These are phyloP conservation scores for Orchesella flavescens DNA, from an alignment of 2,888 invertebrate species.

Conservation along the genomic window DNA sequence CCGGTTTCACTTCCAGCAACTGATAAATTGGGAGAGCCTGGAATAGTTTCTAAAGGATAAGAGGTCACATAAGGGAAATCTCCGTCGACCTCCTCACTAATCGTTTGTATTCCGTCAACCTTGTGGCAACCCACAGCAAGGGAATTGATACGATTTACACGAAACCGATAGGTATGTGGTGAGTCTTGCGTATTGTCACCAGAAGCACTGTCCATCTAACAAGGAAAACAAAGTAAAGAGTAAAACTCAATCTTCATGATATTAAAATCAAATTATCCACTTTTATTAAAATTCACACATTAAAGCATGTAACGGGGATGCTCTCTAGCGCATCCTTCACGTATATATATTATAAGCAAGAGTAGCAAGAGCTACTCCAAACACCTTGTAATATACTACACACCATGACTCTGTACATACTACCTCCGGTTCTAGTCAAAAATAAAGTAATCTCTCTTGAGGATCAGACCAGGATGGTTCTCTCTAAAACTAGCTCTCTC, in stretches of 20 bases:
- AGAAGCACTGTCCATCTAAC: slow-evolving; percentile 25
- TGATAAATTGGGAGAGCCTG: slow-evolving; percentile 8
- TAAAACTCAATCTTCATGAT: too few relatives aligned
- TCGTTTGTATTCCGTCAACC: neutral
- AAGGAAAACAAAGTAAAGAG: neutral
- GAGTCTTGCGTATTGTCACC: slow-evolving; percentile 14
- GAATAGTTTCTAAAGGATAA: slow-evolving; percentile 43
- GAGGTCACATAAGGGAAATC: slow-evolving; percentile 42
- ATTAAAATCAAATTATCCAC: too few relatives aligned
- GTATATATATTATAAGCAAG: too few relatives aligned
- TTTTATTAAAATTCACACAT: neutral
- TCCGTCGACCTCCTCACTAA: slow-evolving; percentile 17
- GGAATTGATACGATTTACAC: slow-evolving; percentile 71
- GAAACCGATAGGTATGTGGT: slow-evolving; percentile 65
- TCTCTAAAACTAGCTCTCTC: too few relatives aligned
- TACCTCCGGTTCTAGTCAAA: too few relatives aligned
- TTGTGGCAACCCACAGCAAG: slow-evolving; percentile 66
- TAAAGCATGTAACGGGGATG: neutral
- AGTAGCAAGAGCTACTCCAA: too few relatives aligned
- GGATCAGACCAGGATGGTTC: too few relatives aligned
- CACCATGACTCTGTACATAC: too few relatives aligned
- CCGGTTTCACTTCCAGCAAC: slow-evolving; percentile 26
- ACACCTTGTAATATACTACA: too few relatives aligned
- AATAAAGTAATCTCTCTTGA: too few relatives aligned
- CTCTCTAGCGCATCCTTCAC: too few relatives aligned